Conservation (phyloP, 2,797 vertebrate genomes). For the Liparis tanakae region DNA sequence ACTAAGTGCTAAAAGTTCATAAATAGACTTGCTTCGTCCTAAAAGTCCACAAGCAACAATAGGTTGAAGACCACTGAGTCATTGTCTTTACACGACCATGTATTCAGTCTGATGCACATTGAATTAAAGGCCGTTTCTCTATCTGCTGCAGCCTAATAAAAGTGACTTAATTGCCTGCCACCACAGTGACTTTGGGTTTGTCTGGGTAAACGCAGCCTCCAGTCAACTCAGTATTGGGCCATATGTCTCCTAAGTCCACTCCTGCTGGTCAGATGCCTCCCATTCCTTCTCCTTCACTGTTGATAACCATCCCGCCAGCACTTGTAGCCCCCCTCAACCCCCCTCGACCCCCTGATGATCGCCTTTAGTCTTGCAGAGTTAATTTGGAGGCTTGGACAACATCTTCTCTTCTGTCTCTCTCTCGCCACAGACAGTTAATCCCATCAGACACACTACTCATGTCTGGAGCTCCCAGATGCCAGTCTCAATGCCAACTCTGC, state of each 20-base stretch:
- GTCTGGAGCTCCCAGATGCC: constrained; percentile 74
- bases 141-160: constrained; percentile 7
- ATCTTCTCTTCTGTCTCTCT: constrained; percentile 63
- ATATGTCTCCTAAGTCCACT: constrained; percentile 32
- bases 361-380: constrained; percentile 71
- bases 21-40: not conserved
- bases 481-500: constrained; percentile 71
- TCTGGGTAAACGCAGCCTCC: constrained; percentile 15
- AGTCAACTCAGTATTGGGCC: constrained; percentile 23
- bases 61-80: not conserved
- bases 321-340: constrained; percentile 31
- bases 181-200: constrained; percentile 30
- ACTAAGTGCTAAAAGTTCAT: not conserved
- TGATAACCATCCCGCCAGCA: constrained; percentile 47
- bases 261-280: constrained; percentile 36
- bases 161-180: not conserved
- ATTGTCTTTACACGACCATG: constrained; percentile 7
- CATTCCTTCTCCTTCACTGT: constrained; percentile 29
- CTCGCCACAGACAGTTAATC: constrained; percentile 76
- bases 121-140: constrained; percentile 9
- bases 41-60: not conserved
- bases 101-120: constrained; percentile 1
- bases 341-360: constrained; percentile 47
- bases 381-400: constrained; percentile 68
- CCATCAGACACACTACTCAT: constrained; percentile 78